These are phyloP conservation scores for Suillia variegata DNA, from an alignment of 2,888 invertebrate species.

Conservation along the genomic window DNA sequence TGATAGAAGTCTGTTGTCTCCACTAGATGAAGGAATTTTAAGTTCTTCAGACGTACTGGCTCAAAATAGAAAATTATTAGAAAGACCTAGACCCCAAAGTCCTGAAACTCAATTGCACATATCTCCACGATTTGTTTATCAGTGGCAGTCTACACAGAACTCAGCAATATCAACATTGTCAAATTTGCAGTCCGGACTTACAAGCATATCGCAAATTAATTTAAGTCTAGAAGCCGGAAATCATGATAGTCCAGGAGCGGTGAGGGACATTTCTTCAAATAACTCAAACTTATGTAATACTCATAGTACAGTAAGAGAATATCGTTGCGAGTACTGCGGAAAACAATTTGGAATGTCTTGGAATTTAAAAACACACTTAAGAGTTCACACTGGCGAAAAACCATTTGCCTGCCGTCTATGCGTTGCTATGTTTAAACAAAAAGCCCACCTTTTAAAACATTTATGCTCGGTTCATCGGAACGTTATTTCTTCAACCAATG, in stretches of 20 bases:
- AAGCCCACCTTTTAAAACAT: conserved; percentile 85
- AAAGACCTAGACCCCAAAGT: conserved; percentile 68
- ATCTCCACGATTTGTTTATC: conserved; percentile 63
- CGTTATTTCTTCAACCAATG: conserved; percentile 72
- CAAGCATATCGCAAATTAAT: conserved; percentile 48
- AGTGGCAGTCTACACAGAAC: conserved; percentile 57
- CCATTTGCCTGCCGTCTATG: conserved; percentile 88
- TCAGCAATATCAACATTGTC: conserved; percentile 53
- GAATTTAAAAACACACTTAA: conserved; percentile 87
- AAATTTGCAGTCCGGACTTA: conserved; percentile 50
- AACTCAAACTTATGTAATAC: conserved; percentile 38
- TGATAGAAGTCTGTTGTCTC: conserved; percentile 52
- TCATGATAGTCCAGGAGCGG: conserved; percentile 36
- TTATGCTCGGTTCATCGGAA: conserved; percentile 88
- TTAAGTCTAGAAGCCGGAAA: conserved; percentile 42
- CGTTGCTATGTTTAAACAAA: conserved; percentile 91
- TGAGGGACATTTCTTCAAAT: conserved; percentile 35
- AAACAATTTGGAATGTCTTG: conserved; percentile 93
- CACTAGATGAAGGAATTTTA: conserved; percentile 47
- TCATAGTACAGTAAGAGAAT: conserved; percentile 75
- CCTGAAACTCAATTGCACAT: conserved; percentile 66
- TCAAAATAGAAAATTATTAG: conserved; percentile 49
- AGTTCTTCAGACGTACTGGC: conserved; percentile 52
- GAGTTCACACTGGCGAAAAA: conserved; percentile 88
- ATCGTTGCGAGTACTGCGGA: conserved; percentile 86